Conservation (phyloP, 2,888 invertebrate genomes). For the Octodonta nipae region DNA sequence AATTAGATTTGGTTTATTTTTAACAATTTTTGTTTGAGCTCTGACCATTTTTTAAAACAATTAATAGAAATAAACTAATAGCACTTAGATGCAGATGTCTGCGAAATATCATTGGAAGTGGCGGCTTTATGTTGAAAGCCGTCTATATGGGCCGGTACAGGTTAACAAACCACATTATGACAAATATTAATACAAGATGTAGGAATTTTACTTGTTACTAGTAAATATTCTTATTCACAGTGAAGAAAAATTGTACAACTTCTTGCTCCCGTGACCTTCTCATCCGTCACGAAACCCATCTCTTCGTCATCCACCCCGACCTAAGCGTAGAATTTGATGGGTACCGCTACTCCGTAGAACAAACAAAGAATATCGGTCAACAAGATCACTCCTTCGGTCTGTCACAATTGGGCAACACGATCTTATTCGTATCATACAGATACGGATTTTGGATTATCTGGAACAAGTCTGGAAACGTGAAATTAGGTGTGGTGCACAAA, state of each 20-base stretch:
- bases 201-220: background rate
- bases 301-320: constrained; percentile 47
- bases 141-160: too few relatives aligned
- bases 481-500: constrained; percentile 55
- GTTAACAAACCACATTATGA: too few relatives aligned
- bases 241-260: constrained; percentile 50
- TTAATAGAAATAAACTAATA: too few relatives aligned
- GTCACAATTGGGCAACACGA: constrained; percentile 52
- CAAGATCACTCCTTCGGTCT: constrained; percentile 52
- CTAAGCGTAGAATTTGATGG: constrained; percentile 55
- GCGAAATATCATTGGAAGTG: too few relatives aligned
- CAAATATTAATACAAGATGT: too few relatives aligned
- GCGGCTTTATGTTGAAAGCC: too few relatives aligned
- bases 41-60: too few relatives aligned
- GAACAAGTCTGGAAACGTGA: constrained; percentile 46
- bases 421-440: constrained; percentile 53
- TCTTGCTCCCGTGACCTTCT: constrained; percentile 50
- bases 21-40: too few relatives aligned
- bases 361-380: constrained; percentile 47
- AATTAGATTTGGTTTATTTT: too few relatives aligned
- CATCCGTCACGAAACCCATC: constrained; percentile 47
- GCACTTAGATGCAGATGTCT: too few relatives aligned
- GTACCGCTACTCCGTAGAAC: constrained; percentile 46
- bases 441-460: constrained; percentile 65
- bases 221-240: constrained; percentile 32